Conservation (phyloP, 2,888 invertebrate genomes). For the Oxyteleia sp. region DNA sequence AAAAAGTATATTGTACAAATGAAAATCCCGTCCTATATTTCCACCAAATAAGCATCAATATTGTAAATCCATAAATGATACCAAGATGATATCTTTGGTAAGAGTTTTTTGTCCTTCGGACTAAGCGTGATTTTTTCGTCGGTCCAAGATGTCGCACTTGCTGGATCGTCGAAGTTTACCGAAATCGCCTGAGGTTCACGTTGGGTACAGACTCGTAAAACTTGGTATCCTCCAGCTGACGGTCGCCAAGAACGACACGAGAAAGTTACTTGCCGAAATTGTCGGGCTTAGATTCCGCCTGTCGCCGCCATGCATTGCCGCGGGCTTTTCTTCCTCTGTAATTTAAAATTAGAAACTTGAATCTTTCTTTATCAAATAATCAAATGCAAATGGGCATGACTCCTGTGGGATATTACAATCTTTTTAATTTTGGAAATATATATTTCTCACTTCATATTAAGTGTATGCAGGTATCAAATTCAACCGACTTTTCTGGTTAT, state of each 20-base stretch:
- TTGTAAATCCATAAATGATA: slow-evolving; percentile 59
- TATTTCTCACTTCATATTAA: no score
- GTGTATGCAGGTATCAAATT: no score
- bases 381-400: slow-evolving; percentile 43
- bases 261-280: slow-evolving; percentile 86
- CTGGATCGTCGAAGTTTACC: slow-evolving; percentile 60
- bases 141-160: slow-evolving; percentile 69
- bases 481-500: no score
- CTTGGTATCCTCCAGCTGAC: slow-evolving; percentile 87
- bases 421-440: background rate
- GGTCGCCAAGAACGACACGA: slow-evolving; percentile 84
- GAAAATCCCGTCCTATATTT: slow-evolving; percentile 51
- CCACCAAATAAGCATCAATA: slow-evolving; percentile 58
- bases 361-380: slow-evolving; percentile 50
- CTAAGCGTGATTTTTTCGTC: slow-evolving; percentile 63
- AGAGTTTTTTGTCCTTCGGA: slow-evolving; percentile 59
- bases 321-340: slow-evolving; percentile 84
- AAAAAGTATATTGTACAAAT: slow-evolving; percentile 38
- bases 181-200: slow-evolving; percentile 81
- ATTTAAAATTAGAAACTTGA: slow-evolving; percentile 79
- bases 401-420: slow-evolving; percentile 24
- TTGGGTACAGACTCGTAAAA: slow-evolving; percentile 86
- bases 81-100: slow-evolving; percentile 56
- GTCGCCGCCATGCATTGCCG: slow-evolving; percentile 87
- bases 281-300: slow-evolving; percentile 85